A percentile compares a stretch with the other conserved stretches of the same genome.
phyloP scores from a whole-genome alignment of 2,113 vertebrate genomes.

The Australoheros scitulus region DNA sequence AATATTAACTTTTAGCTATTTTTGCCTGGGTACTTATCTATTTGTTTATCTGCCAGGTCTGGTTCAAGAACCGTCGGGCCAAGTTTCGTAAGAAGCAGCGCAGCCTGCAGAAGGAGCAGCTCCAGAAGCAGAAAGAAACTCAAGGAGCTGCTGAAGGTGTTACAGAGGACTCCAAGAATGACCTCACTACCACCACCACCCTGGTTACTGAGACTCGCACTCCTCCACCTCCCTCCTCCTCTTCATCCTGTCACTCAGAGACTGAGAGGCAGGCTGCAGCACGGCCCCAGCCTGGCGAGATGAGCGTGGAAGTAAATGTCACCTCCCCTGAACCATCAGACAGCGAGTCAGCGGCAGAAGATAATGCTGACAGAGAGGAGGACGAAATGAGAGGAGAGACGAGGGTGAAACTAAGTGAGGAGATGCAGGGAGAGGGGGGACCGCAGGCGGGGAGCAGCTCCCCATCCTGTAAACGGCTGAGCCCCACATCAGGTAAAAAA shows the following conservation, averaged over 20 bases:
- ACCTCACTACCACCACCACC: slow-evolving; percentile 38
- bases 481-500: slow-evolving; percentile 90
- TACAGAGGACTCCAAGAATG: slow-evolving; percentile 81
- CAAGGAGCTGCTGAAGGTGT: slow-evolving; percentile 72
- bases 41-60: slow-evolving; percentile 82
- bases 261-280: slow-evolving; percentile 69
- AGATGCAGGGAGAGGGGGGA: slow-evolving; percentile 81
- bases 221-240: slow-evolving; percentile 73
- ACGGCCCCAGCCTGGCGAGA: slow-evolving; percentile 78
- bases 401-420: slow-evolving; percentile 70
- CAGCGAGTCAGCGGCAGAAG: slow-evolving; percentile 90
- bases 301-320: slow-evolving; percentile 88
- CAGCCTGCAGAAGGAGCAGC: slow-evolving; percentile 97
- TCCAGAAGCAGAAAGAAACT: slow-evolving; percentile 95
- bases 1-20: not conserved
- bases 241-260: slow-evolving; percentile 78
- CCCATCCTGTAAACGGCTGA: slow-evolving; percentile 87
- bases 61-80: slow-evolving; percentile 98
- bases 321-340: slow-evolving; percentile 94
- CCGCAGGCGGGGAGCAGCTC: slow-evolving; percentile 78
- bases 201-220: slow-evolving; percentile 73
- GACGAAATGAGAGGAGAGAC: slow-evolving; percentile 76
- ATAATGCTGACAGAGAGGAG: slow-evolving; percentile 87
- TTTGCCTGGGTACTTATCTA: not conserved
- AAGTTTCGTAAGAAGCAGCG: slow-evolving; percentile 99